A percentile compares a stretch with the other conserved stretches of the same genome.
These are phyloP conservation scores for Caenorhabditis auriculariae DNA, from an alignment of 2,888 invertebrate species.

Conservation along the genomic window DNA sequence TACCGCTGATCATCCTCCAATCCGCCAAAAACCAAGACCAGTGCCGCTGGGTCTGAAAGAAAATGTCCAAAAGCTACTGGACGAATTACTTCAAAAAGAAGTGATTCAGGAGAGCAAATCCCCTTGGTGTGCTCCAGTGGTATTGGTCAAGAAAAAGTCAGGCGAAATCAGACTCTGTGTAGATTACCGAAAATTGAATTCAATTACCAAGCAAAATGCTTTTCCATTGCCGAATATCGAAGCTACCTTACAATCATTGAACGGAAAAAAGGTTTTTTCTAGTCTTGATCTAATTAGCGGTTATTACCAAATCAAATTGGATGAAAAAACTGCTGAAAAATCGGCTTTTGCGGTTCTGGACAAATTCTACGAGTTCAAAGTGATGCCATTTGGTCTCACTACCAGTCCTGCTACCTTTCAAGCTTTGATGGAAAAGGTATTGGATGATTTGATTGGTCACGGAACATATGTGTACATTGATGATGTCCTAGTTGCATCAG, in stretches of 20 bases:
- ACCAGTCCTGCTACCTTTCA: constrained; percentile 52
- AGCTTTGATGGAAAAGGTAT: constrained; percentile 30
- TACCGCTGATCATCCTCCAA: constrained; percentile 1
- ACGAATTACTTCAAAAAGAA: constrained; percentile 6
- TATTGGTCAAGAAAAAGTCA: constrained; percentile 35
- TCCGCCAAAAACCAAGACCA: constrained; percentile 17
- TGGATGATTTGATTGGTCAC: constrained; percentile 13
- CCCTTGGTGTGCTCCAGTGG: constrained; percentile 13
- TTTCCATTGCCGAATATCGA: constrained; percentile 41
- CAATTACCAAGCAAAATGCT: constrained; percentile 25
- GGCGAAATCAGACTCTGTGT: constrained; percentile 36
- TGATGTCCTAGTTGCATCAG: constrained; percentile 38
- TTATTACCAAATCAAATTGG: constrained; percentile 44
- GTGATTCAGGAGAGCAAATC: constrained; percentile 12
- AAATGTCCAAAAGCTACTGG: constrained; percentile 5
- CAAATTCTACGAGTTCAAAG: constrained; percentile 43
- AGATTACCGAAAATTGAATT: constrained; percentile 43
- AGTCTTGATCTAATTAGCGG: constrained; percentile 38
- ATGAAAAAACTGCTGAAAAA: constrained; percentile 23
- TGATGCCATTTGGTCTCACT: constrained; percentile 49
- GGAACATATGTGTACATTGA: constrained; percentile 38
- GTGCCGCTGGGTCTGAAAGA: constrained; percentile 11
- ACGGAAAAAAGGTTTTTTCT: constrained; percentile 21
- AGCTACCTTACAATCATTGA: constrained; percentile 19
- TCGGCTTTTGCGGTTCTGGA: constrained; percentile 40